These are phyloP conservation scores for Plebejus argus DNA, from an alignment of 2,888 invertebrate species.

Conservation along the genomic window DNA sequence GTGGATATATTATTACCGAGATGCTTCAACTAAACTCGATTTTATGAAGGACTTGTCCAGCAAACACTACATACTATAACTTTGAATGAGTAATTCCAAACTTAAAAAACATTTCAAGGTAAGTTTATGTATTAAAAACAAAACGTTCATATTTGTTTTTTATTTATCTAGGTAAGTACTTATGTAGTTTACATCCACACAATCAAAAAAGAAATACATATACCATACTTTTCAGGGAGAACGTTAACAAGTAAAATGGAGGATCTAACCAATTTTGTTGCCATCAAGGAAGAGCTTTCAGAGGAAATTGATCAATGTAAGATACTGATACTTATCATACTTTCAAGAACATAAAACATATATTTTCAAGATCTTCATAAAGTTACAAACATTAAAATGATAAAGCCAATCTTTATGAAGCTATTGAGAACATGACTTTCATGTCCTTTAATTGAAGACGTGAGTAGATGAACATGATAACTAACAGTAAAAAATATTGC, in stretches of 20 bases:
- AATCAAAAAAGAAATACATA: background rate
- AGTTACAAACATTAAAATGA: too few species aligned
- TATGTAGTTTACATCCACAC: background rate
- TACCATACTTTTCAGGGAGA: background rate
- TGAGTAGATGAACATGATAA: too few species aligned
- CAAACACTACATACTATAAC: background rate
- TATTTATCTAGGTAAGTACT: background rate
- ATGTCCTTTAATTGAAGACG: too few species aligned
- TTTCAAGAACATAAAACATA: background rate
- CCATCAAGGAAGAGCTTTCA: background rate
- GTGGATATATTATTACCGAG: background rate
- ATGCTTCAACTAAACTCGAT: background rate
- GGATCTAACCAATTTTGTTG: background rate
- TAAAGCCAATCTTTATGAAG: too few species aligned
- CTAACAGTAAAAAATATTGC: too few species aligned
- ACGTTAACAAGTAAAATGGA: background rate
- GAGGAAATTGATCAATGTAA: background rate
- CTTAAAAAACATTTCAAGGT: background rate
- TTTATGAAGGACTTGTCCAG: background rate
- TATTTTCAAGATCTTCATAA: background rate
- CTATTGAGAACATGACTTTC: too few species aligned
- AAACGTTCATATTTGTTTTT: background rate
- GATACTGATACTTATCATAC: background rate
- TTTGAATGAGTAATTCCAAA: background rate
- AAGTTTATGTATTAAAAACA: background rate